Conservation (phyloP, 2,888 invertebrate genomes). For the Melieria crassipennis region DNA sequence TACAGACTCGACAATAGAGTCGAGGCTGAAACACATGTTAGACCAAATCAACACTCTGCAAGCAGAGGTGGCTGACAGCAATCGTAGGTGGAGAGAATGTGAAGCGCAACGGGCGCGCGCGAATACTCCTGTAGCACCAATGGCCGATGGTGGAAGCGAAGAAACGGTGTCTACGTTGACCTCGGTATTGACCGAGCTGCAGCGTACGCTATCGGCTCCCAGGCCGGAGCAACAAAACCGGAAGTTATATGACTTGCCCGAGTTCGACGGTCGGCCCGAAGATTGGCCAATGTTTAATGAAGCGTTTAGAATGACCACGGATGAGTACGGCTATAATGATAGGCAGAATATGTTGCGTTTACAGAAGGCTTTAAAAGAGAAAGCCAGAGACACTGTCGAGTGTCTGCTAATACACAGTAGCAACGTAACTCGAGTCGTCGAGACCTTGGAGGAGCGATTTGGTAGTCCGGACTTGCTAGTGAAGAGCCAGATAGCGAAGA, state of each 20-base stretch:
- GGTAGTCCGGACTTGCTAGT: slow-evolving; percentile 18
- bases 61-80: too few species aligned
- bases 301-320: background rate
- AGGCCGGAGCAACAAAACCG: background rate
- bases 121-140: background rate
- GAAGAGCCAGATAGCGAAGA: too few species aligned
- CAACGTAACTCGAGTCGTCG: slow-evolving; percentile 17
- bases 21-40: too few species aligned
- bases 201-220: background rate
- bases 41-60: too few species aligned
- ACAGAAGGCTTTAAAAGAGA: slow-evolving; percentile 21
- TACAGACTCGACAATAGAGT: too few species aligned
- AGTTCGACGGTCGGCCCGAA: slow-evolving; percentile 13
- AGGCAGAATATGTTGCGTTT: slow-evolving; percentile 26
- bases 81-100: background rate
- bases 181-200: background rate
- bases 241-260: background rate
- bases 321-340: slow-evolving; percentile 8
- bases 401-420: slow-evolving; percentile 22
- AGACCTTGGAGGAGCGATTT: slow-evolving; percentile 10
- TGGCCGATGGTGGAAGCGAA: background rate
- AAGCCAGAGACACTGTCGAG: slow-evolving; percentile 20
- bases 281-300: slow-evolving; percentile 19
- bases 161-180: background rate
- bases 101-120: background rate